Percentiles rank a stretch among this genome's conserved stretches.
These are phyloP conservation scores for Amniataba percoides DNA, from an alignment of 2,797 vertebrate genomes.

Conservation along the genomic window DNA sequence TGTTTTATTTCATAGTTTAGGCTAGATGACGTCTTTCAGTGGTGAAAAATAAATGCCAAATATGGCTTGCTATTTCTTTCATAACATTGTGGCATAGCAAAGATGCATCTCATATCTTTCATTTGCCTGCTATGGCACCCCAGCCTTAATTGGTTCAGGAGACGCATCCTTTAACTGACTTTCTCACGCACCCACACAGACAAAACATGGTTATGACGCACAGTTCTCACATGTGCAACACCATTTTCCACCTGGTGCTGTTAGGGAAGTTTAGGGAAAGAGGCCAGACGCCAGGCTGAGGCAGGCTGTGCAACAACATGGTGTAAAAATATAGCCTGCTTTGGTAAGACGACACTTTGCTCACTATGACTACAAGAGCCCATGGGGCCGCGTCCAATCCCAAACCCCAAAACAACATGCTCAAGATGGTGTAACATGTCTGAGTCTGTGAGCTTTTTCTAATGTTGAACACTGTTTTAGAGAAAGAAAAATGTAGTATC, in stretches of 20 bases:
- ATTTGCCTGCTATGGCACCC: not conserved
- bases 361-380: conserved; percentile 62
- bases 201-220: conserved; percentile 41
- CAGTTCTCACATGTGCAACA: conserved; percentile 25
- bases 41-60: not conserved
- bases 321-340: conserved; percentile 80
- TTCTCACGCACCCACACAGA: conserved; percentile 25
- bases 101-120: not conserved
- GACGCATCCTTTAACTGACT: conserved; percentile 16
- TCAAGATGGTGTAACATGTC: conserved; percentile 53
- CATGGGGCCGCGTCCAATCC: conserved; percentile 44
- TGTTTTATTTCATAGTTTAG: not conserved
- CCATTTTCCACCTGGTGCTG: conserved; percentile 20
- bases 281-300: conserved; percentile 33
- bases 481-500: not conserved
- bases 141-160: conserved; percentile 17
- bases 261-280: conserved; percentile 24
- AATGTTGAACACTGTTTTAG: conserved; percentile 2
- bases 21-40: not conserved
- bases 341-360: conserved; percentile 75
- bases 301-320: conserved; percentile 70
- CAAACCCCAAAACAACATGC: conserved; percentile 59
- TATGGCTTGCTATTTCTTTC: conserved; percentile 14
- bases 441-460: conserved; percentile 24
- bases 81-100: not conserved